Base-by-base conservation (phyloP, 2,797 vertebrate genomes). In the Sebastes trivittatus region DNA sequence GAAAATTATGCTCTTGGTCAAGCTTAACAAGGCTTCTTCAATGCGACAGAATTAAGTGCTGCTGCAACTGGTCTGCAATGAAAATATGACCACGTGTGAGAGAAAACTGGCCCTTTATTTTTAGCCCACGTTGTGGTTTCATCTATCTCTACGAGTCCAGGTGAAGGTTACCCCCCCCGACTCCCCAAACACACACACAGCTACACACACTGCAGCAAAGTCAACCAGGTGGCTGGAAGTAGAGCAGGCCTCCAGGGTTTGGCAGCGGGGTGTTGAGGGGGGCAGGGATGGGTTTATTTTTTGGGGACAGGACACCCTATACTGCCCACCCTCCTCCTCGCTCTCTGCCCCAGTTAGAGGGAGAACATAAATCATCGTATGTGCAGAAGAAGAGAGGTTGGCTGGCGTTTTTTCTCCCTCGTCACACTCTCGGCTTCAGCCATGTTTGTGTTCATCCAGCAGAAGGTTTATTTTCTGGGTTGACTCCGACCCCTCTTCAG, bases 211-310 rank as follows among this genome's bases (percentile, higher is more conserved):
- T 81, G 79, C 85, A 78, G 88, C 84, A 91, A 91, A 91, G 89
- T 93, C 90, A 94, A 92, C 93, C 93, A 95, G 93, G 94, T 95
- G 94, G 91, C 83, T 84, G 77, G 73, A 95, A 95, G 84, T 95
- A 79, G 95, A 94, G 84, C 94, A 95, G 83, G 87, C 92, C 94
- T 90, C 92, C 58, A 77, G 95, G 95, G 92, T 85, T 79, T 87
- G 77, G 87, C 77, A 72, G n/a, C 1, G 16, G 75, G 82, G 66
- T 82, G 36, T 60, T 22, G 42, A 64, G 56, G 77, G 69, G 82
- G 81, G 80, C 25, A 30, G 69, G 63, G 75, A 54, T 75, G 46
- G 46, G 46, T 65, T 61, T 67, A 76, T 69, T 46, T 60, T 32
- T 60, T 78, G 25, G 42, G 42, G 91, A 87, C 74, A 89, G 90